Evolutionary conservation across 1,140 invertebrate species (phyloP), one percentile per base, ranked within the genome.

Genomic region (Heliconius hewitsoni): DNA sequence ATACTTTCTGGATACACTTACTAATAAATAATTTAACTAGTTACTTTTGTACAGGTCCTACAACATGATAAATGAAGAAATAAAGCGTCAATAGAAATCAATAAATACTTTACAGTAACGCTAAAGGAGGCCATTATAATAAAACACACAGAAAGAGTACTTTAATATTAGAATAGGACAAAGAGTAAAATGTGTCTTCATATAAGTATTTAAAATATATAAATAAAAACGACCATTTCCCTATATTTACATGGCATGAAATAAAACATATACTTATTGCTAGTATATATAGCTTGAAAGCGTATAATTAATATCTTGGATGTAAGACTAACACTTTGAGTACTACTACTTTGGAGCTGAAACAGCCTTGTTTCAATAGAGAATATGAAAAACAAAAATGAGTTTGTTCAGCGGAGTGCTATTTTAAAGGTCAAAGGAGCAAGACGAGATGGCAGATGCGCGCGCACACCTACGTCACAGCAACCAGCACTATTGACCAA

Each of bases 401-500:
- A 66, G 42, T 34, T 52, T 57, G 34, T 23, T 19, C 74, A 70
- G 37, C 46, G 23, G n/a, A 74, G 23, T 39, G 46, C 46, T 74
- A 19, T 39, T 74, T 30, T 55, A 83, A 84, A 87, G 83, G 85
- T 88, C 83, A 86, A 73, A 84, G 77, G 81, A 81, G 73, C 75
- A 81, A 50, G 70, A 73, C 52, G 81, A 80, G 73, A 80, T 71
- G n/a, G 50, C 39, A 73, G 19, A 37, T 88, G 88, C 87, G 89
- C 87, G 89, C 89, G 86, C 87, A 88, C 71, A 74, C 76, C 84
- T 82, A 88, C 89, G 87, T 88, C 84, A 88, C 80, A 46, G 50
- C 81, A 82, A 84, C 80, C 77, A 78, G 60, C 50, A 78, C 76
- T 89, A 90, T 90, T 84, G 88, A 90, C 86, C 81, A 84, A 86